Evolutionary conservation across 37 sponge, comb jelly and placozoan species (phyloP).

Genomic region (Mnemiopsis leidyi): DNA sequence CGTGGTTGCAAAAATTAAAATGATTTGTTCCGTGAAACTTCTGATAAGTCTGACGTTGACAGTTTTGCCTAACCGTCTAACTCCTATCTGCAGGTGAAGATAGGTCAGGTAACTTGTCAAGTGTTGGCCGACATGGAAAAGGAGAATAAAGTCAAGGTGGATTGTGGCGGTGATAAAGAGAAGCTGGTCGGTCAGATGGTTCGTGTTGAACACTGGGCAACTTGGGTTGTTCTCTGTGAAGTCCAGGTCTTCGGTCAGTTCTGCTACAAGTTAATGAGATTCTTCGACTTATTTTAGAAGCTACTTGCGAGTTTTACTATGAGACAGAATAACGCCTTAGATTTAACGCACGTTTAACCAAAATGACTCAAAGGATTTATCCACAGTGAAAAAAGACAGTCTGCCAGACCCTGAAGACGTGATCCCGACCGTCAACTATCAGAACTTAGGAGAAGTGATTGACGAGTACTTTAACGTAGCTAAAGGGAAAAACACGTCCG

Average conservation of each 20-base stretch:
- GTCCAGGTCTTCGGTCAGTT: neutral
- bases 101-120: neutral
- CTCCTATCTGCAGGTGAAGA: too few species aligned
- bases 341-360: too few species aligned
- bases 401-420: constrained; percentile 16
- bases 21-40: too few species aligned
- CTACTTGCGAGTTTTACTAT: too few species aligned
- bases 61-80: too few species aligned
- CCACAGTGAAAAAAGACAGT: neutral
- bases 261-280: too few species aligned
- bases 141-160: neutral
- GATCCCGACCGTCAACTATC: constrained; percentile 4
- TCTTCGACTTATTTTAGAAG: too few species aligned
- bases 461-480: constrained; percentile 52
- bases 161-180: neutral
- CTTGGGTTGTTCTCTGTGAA: neutral
- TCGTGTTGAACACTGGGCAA: constrained; percentile 33
- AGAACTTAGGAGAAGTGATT: neutral
- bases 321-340: too few species aligned
- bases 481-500: constrained; percentile 20
- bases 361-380: too few species aligned
- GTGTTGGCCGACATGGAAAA: neutral
- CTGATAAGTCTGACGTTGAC: too few species aligned
- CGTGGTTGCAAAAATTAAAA: too few species aligned
- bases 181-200: neutral